A percentile compares a stretch with the other conserved stretches of the same genome.
Evolutionary conservation across 2,888 invertebrate genomes (phyloP).

Genomic region (Sarcophaga rosellei): DNA sequence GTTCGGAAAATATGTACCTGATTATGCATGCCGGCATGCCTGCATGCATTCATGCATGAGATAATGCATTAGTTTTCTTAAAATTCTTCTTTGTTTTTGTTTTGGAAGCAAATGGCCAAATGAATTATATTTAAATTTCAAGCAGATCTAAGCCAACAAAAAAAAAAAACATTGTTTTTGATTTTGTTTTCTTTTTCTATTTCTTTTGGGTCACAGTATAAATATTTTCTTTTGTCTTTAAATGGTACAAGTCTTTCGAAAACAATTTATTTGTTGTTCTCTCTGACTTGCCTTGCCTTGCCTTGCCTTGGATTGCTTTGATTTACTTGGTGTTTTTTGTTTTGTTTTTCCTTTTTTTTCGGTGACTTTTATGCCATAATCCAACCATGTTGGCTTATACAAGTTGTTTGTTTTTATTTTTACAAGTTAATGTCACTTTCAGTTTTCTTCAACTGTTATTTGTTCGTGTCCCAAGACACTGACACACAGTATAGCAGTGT

Average conservation of each 20-base stretch:
- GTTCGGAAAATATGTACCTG: slow-evolving; percentile 38
- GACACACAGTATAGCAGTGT: not conserved
- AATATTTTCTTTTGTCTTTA: not conserved
- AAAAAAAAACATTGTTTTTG: too few relatives aligned
- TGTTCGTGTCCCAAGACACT: slow-evolving; percentile 1
- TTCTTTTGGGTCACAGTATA: too few relatives aligned
- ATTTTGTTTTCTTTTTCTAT: too few relatives aligned
- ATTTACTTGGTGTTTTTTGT: not conserved
- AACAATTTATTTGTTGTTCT: not conserved
- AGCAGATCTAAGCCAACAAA: not conserved
- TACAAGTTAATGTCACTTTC: slow-evolving; percentile 54
- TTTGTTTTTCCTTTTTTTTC: not conserved
- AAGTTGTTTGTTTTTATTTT: slow-evolving; percentile 25
- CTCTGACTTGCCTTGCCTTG: not conserved
- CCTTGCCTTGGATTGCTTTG: slow-evolving; percentile 14
- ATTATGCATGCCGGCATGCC: slow-evolving; percentile 43
- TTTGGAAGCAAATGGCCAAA: not conserved
- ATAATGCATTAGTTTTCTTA: not conserved
- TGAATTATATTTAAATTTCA: slow-evolving; percentile 3
- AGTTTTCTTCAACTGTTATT: slow-evolving; percentile 23
- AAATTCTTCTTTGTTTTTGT: too few relatives aligned
- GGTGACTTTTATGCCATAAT: slow-evolving; percentile 21
- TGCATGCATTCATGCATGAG: slow-evolving; percentile 31
- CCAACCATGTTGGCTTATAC: slow-evolving; percentile 43
- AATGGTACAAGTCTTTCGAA: not conserved